These are phyloP conservation scores for Cynocephalus volans DNA, from an alignment of 2,113 vertebrate species.

Conservation along the genomic window DNA sequence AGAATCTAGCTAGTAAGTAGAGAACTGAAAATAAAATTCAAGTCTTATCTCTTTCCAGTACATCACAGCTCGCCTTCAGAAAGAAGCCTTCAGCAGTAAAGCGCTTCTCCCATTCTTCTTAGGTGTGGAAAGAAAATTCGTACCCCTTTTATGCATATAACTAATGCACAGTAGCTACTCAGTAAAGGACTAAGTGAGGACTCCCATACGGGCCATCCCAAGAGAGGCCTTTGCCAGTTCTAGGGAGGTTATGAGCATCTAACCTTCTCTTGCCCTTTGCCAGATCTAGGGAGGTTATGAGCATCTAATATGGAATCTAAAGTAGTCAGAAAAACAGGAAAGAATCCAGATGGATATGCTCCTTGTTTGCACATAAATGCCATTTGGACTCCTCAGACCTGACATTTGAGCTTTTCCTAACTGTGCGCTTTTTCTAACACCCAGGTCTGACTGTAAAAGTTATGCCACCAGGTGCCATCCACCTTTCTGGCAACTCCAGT, in stretches of 20 bases:
- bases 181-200: not conserved
- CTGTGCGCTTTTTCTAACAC: not conserved
- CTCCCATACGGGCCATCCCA: not conserved
- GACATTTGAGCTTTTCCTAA: not conserved
- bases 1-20: not conserved
- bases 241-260: not conserved
- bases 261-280: not conserved
- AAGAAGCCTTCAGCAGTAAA: not conserved
- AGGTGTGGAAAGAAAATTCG: not conserved
- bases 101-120: not conserved
- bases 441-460: not conserved
- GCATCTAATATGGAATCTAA: not conserved
- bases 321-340: not conserved
- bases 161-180: not conserved
- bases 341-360: not conserved
- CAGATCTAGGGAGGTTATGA: not conserved
- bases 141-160: not conserved
- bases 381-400: not conserved
- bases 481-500: not conserved
- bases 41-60: not conserved
- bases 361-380: not conserved
- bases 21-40: not conserved
- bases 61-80: not conserved
- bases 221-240: not conserved
- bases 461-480: fast-evolving